Conservation (phyloP, 2,797 vertebrate species). For the Brachyrhaphis roseni region DNA sequence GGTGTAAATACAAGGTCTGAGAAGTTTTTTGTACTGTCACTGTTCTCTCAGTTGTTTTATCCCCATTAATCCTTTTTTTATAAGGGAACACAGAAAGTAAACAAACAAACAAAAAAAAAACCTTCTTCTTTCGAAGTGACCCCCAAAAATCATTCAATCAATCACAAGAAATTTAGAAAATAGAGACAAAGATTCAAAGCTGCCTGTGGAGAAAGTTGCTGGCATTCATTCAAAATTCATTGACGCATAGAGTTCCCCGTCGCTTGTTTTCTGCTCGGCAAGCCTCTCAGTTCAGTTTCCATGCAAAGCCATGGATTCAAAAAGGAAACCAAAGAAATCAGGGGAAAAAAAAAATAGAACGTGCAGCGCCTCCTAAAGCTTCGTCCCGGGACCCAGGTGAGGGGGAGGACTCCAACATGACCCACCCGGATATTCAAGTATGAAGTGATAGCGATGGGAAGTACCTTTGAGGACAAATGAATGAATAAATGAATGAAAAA, state of each 20-base stretch:
- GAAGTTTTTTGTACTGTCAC: slow-evolving; percentile 39
- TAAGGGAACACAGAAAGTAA: slow-evolving; percentile 18
- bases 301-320: slow-evolving; percentile 82
- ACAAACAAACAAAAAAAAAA: background rate
- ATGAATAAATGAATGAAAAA: slow-evolving; percentile 30
- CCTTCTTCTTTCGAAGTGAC: slow-evolving; percentile 8
- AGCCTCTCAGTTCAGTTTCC: slow-evolving; percentile 74
- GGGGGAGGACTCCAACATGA: slow-evolving; percentile 29
- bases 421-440: slow-evolving; percentile 53
- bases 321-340: slow-evolving; percentile 42
- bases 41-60: slow-evolving; percentile 35
- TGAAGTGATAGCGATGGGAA: slow-evolving; percentile 61
- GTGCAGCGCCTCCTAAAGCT: slow-evolving; percentile 75
- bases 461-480: slow-evolving; percentile 25
- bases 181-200: slow-evolving; percentile 75
- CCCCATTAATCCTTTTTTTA: slow-evolving; percentile 31
- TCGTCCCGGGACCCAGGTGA: slow-evolving; percentile 61
- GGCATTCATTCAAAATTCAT: slow-evolving; percentile 72
- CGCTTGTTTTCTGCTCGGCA: slow-evolving; percentile 57
- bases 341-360: slow-evolving; percentile 58
- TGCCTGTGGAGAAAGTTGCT: slow-evolving; percentile 79
- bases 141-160: slow-evolving; percentile 39
- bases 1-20: slow-evolving; percentile 48
- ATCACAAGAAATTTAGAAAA: slow-evolving; percentile 67
- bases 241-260: slow-evolving; percentile 47